phyloP scores from a whole-genome alignment of 2,888 invertebrate species.

The Bombyx huttoni region DNA sequence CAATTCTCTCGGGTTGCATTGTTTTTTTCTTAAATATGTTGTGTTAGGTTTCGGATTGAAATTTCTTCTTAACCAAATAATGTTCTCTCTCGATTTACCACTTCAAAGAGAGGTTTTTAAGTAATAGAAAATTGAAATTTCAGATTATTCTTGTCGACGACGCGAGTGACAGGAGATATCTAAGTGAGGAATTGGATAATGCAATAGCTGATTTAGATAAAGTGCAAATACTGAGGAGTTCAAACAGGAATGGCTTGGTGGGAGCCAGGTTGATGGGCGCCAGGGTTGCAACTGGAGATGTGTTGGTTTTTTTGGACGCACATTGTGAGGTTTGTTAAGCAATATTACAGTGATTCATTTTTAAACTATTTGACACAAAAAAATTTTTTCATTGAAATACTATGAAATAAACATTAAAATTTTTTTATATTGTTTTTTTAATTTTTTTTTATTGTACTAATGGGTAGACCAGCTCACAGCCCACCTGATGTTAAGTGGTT shows the following conservation, averaged over 20 bases:
- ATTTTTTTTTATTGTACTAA: no score
- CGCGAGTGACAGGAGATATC: slow-evolving; percentile 52
- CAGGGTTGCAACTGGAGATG: slow-evolving; percentile 85
- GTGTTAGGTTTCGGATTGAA: no score
- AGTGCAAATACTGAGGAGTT: slow-evolving; percentile 79
- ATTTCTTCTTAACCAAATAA: no score
- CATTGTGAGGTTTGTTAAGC: slow-evolving; percentile 88
- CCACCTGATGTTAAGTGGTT: no score
- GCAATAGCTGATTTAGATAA: slow-evolving; percentile 35
- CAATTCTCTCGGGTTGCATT: no score
- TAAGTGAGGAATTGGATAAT: slow-evolving; percentile 50
- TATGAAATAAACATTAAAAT: no score
- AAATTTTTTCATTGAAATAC: no score
- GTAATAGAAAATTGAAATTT: slow-evolving; percentile 10
- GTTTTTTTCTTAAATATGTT: no score
- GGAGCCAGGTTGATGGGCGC: slow-evolving; percentile 91
- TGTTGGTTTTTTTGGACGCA: slow-evolving; percentile 92
- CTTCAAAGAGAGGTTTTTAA: no score
- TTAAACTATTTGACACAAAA: neutral
- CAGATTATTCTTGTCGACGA: slow-evolving; percentile 64
- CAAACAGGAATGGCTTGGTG: slow-evolving; percentile 88
- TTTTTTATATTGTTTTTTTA: no score
- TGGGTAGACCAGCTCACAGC: no score
- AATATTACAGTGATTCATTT: neutral
- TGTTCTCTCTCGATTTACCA: no score